Base-by-base conservation (phyloP, 2,888 invertebrate genomes). In the Megastigmus dorsalis region DNA sequence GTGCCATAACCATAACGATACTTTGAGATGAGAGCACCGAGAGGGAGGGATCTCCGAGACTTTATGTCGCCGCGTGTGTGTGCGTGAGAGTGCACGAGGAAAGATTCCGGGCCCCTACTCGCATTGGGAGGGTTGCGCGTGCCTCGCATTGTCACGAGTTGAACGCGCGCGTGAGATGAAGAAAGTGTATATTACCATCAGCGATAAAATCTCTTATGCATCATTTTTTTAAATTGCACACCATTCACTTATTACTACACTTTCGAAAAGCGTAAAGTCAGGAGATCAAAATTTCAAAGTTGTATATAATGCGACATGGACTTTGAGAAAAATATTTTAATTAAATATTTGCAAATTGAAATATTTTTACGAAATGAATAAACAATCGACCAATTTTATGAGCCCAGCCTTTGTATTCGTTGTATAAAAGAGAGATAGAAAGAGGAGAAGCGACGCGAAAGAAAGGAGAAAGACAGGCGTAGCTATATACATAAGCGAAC, bases 1-100 rank as follows among this genome's bases (percentile, higher is more conserved):
- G 82, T 82, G 81, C 82, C 82, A 82, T 85, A 84, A 84, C 84
- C 84, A 79, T 85, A 85, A 85, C 83, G 82, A 82, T 83, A 82
- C 80, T 78, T 74, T 72, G 77, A 79, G 76, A 78, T 48, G 68
- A 71, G 71, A 63, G 76, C 54, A 76, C 69, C 50, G 77, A 77
- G 69, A 68, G 70, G 71, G 76, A 69, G 77, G 67, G 66, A 76
- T 75, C n/a, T n/a, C 74, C 78, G 62, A 74, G 72, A 68, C 75
- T 66, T 60, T 23, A 15, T 38, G 10, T 1, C 20, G 20, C 1
- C 20, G 33, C 55, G 15, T 33, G 10, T 18, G 20, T 18, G 36
- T 15, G 6, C n/a, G 38, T 13, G 18, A 4, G 38, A 38, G 20
- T 30, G 36, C 3, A 7, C 20, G 9, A 18, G 36, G 4, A n/a